These are phyloP conservation scores for Calameuta idolon DNA, from an alignment of 2,888 invertebrate species.

Conservation along the genomic window DNA sequence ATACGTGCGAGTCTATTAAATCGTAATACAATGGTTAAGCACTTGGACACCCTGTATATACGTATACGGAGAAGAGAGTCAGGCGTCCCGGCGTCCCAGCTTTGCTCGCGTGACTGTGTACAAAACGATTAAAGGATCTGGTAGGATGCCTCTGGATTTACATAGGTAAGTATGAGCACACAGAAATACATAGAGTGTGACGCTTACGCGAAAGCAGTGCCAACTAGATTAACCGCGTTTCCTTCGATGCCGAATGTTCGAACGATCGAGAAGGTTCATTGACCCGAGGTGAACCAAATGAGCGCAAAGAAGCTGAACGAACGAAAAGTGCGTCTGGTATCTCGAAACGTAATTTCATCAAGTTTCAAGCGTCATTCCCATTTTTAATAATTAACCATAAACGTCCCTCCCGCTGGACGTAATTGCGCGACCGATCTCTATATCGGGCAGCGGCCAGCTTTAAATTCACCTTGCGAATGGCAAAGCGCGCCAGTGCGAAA, in stretches of 20 bases:
- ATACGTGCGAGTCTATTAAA: background rate
- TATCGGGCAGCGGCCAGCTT: background rate
- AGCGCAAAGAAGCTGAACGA: no score
- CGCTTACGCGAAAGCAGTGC: background rate
- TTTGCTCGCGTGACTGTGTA: background rate
- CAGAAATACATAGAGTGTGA: background rate
- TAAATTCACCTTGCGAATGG: background rate
- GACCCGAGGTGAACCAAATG: background rate
- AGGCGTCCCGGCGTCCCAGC: background rate
- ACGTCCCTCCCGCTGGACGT: background rate
- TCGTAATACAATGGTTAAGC: background rate
- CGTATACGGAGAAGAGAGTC: background rate
- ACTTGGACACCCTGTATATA: background rate
- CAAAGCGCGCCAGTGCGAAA: background rate
- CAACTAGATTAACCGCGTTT: background rate
- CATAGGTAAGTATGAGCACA: background rate
- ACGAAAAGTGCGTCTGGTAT: background rate
- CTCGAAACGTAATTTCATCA: background rate
- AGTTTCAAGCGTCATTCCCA: fast-evolving
- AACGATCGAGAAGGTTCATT: background rate
- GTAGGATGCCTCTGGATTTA: background rate
- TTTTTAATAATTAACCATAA: background rate
- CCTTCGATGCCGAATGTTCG: background rate
- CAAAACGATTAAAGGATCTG: background rate
- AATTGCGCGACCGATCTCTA: background rate